A percentile compares a stretch with the other conserved stretches of the same genome.
phyloP scores from a whole-genome alignment of 1,140 invertebrate genomes.

The Drosophila littoralis region DNA sequence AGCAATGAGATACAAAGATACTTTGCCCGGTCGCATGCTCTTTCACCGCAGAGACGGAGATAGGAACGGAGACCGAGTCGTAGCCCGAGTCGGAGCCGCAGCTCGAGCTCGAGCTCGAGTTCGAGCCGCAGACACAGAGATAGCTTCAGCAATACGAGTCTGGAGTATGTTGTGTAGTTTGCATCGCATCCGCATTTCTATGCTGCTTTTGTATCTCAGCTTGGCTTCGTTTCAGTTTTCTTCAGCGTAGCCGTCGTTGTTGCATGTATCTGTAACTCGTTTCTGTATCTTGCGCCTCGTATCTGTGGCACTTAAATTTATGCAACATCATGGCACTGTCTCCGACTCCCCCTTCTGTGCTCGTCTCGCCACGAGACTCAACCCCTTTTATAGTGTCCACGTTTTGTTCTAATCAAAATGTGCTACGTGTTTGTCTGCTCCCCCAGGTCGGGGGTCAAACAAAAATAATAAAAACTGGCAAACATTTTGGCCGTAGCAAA shows the following conservation, averaged over 20 bases:
- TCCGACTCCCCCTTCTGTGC: constrained; percentile 8
- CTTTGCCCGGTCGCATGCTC: constrained; percentile 65
- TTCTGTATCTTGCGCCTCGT: constrained; percentile 75
- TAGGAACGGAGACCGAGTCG: constrained; percentile 6
- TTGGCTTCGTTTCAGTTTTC: constrained; percentile 53
- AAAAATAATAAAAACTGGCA: constrained; percentile 31
- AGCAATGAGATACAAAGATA: constrained; percentile 68
- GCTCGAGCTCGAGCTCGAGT: not conserved
- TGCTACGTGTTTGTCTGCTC: constrained; percentile 55
- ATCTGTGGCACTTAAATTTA: constrained; percentile 80
- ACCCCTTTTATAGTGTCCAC: constrained; percentile 39
- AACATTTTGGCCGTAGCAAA: not conserved
- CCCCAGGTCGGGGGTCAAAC: constrained; percentile 59
- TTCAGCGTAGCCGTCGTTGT: constrained; percentile 36
- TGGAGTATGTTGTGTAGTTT: constrained; percentile 36
- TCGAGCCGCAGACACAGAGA: constrained; percentile 36
- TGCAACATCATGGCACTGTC: constrained; percentile 74
- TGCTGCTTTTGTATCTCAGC: constrained; percentile 51
- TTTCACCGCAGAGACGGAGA: constrained; percentile 64
- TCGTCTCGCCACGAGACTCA: not conserved
- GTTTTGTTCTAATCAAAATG: constrained; percentile 79
- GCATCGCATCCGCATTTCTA: constrained; percentile 78
- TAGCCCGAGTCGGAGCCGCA: constrained; percentile 21
- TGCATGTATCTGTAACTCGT: constrained; percentile 76
- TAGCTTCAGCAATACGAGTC: constrained; percentile 32